Conservation (phyloP, 2,113 vertebrate species). For the Promerops cafer region DNA sequence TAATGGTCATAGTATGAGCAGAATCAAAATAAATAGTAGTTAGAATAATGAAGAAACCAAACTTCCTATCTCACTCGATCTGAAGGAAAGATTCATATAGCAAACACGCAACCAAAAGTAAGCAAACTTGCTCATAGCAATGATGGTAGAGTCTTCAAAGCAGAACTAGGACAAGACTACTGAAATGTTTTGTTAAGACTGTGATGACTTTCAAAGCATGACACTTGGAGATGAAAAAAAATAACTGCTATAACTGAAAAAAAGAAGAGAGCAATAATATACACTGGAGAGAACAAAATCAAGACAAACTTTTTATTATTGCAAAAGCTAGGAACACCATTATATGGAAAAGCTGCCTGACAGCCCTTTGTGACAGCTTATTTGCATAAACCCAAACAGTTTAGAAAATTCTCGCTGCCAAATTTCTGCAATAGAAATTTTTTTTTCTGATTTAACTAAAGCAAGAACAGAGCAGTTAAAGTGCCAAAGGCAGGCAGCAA, state of each 20-base stretch:
- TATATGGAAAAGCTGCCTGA: background rate
- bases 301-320: background rate
- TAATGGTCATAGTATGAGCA: background rate
- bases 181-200: background rate
- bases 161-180: background rate
- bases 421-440: background rate
- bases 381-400: background rate
- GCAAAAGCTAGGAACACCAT: background rate
- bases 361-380: background rate
- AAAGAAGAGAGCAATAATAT: background rate
- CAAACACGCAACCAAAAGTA: background rate
- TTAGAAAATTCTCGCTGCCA: background rate
- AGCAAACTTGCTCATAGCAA: background rate
- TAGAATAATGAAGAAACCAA: rapidly evolving
- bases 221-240: background rate
- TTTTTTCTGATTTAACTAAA: background rate
- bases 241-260: background rate
- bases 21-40: background rate
- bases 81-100: background rate
- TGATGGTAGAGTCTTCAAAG: background rate
- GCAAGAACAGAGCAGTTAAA: background rate
- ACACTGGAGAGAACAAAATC: background rate
- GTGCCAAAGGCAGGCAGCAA: background rate
- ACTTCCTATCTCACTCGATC: background rate
- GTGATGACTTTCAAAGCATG: background rate